Evolutionary conservation across 2,113 vertebrate genomes (phyloP), one percentile per base, ranked within the genome.

Genomic region (Leptobrachium leishanense): DNA sequence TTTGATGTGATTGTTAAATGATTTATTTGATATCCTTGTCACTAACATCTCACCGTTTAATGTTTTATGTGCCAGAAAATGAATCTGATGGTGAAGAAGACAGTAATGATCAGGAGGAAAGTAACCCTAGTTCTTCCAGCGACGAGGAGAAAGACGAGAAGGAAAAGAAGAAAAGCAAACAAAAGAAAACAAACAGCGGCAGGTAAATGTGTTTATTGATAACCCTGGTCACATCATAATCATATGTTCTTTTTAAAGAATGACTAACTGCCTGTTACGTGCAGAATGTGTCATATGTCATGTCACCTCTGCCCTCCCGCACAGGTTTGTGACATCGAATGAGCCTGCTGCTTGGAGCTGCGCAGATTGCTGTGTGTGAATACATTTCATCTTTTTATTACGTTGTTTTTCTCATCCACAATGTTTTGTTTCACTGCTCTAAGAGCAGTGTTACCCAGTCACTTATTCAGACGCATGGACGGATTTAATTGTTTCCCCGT

Each of bases 91-190:
- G 84, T 68, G 92, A 85, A 68, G 86, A 90, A 12, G 84, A 88
- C 68, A 90, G 90, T 2, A 89, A 89, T n/a, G 88, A 68, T 40
- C 75, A 94, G 83, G 90, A 92, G 6, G 89, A 84, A 70, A 92
- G 87, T 78, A 87, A 86, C 42, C 92, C 84, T 78, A 93, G 90
- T 43, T 91, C 92, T 41, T 82, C 89, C 75, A 87, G 82, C 11
- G 92, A 89, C 65, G 91, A 91, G 0, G 90, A 88, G 1, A 93
- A 90, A 76, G 90, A 91, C 66, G 91, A 89, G 2, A 90, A 89
- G n/a, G 80, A 83, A 59, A 89, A 90, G 81, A 90, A 83, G 83
- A 86, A 39, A 8, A 92, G 87, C 84, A 93, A 87, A 74, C 40
- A 41, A 12, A 67, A 79, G 31, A 78, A 72, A 68, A 39, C 55